Percentiles rank a stretch among this genome's conserved stretches.
Conservation (phyloP, 2,797 vertebrate species). For the Miichthys miiuy region DNA sequence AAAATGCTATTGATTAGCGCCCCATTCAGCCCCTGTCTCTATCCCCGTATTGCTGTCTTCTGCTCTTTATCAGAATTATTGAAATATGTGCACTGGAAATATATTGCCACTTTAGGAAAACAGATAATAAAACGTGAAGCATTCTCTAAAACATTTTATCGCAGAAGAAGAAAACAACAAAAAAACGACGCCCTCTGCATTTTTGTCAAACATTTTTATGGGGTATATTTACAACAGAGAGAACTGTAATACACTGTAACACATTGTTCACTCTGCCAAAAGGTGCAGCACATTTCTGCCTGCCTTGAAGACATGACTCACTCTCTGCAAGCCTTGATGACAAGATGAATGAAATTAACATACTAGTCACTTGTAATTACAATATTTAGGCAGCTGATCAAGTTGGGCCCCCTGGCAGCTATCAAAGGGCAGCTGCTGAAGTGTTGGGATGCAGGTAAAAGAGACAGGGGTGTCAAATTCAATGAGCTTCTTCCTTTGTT, state of each 20-base stretch:
- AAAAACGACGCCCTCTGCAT: constrained; percentile 29
- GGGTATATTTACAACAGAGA: constrained; percentile 48
- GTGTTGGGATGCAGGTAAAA: constrained; percentile 79
- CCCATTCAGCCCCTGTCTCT: constrained; percentile 67
- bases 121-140: constrained; percentile 29
- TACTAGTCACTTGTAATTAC: constrained; percentile 80
- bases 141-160: constrained; percentile 24
- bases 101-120: constrained; percentile 31
- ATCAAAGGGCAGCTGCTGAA: constrained; percentile 76
- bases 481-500: constrained; percentile 73
- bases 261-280: constrained; percentile 36
- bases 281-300: constrained; percentile 55
- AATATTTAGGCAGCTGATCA: constrained; percentile 80
- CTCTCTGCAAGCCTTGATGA: constrained; percentile 67
- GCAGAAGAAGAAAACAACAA: background rate
- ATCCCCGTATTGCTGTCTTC: constrained; percentile 43
- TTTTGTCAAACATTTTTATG: constrained; percentile 50
- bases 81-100: constrained; percentile 30
- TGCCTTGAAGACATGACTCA: constrained; percentile 67
- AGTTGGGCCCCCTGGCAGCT: constrained; percentile 74
- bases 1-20: constrained; percentile 64
- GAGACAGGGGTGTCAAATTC: constrained; percentile 80
- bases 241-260: constrained; percentile 34
- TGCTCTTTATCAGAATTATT: constrained; percentile 46
- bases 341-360: constrained; percentile 77